Conservation (phyloP, 2,888 invertebrate species). For the Caenorhabditis becei region DNA sequence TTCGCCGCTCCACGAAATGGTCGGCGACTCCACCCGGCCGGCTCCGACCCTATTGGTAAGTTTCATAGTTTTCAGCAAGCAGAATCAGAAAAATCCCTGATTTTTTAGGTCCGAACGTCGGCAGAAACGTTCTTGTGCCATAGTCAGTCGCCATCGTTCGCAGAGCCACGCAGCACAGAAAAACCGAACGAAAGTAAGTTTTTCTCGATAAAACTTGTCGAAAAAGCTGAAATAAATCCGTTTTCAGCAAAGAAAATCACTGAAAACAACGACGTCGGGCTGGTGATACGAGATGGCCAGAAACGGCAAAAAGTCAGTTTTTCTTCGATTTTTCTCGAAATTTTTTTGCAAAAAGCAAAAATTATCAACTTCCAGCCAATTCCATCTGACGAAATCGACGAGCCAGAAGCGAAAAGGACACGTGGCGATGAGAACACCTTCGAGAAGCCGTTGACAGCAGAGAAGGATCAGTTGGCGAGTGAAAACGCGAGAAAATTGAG, state of each 20-base stretch:
- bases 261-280: neutral
- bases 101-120: conserved; percentile 7
- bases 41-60: neutral
- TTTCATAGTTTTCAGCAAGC: neutral
- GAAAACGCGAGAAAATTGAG: too few species aligned
- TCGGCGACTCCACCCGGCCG: neutral
- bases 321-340: too few species aligned
- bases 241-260: neutral
- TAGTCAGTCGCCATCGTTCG: conserved; percentile 44
- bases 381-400: neutral
- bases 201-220: neutral
- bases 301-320: conserved; percentile 17
- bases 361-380: conserved; percentile 10
- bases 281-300: conserved; percentile 9
- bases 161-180: neutral
- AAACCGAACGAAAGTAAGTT: neutral
- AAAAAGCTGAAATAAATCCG: neutral
- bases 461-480: too few species aligned
- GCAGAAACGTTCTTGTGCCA: conserved; percentile 27
- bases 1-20: conserved; percentile 1
- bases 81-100: too few species aligned
- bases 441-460: too few species aligned
- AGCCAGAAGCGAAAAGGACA: neutral
- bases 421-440: too few species aligned
- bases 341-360: neutral